Percentiles rank a stretch among this genome's conserved stretches.
phyloP scores from a whole-genome alignment of 1,140 invertebrate genomes.

The Manduca sexta region DNA sequence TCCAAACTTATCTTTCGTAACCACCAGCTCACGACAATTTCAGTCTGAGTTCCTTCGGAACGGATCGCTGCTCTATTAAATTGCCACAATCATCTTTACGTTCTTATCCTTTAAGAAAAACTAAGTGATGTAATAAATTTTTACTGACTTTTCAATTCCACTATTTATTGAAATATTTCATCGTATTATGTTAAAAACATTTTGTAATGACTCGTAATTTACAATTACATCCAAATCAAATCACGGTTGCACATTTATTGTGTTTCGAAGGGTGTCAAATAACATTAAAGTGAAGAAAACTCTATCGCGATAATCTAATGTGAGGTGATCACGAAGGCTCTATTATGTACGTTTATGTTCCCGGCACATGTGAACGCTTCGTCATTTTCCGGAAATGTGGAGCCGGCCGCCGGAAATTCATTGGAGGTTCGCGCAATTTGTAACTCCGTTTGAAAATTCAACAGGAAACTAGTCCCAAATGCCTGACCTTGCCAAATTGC shows the following conservation, averaged over 20 bases:
- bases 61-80: too few species aligned
- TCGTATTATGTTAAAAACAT: too few species aligned
- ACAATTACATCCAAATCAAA: neutral
- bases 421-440: slow-evolving; percentile 44
- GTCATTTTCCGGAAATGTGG: slow-evolving; percentile 48
- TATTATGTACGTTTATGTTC: slow-evolving; percentile 18
- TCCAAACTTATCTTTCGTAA: too few species aligned
- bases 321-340: slow-evolving; percentile 15
- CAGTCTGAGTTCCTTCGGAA: too few species aligned
- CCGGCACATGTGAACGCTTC: slow-evolving; percentile 27
- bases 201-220: too few species aligned
- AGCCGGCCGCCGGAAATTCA: slow-evolving; percentile 44
- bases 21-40: too few species aligned
- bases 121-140: too few species aligned
- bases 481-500: slow-evolving; percentile 1
- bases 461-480: slow-evolving; percentile 33
- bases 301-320: slow-evolving; percentile 5
- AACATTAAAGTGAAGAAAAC: slow-evolving; percentile 5
- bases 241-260: neutral
- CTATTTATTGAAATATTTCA: too few species aligned
- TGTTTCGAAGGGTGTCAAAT: neutral
- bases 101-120: too few species aligned
- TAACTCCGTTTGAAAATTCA: slow-evolving; percentile 37
- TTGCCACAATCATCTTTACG: too few species aligned
- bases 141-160: too few species aligned